Base-by-base conservation (phyloP, 2,888 invertebrate genomes). In the Metacarcinus magister region DNA sequence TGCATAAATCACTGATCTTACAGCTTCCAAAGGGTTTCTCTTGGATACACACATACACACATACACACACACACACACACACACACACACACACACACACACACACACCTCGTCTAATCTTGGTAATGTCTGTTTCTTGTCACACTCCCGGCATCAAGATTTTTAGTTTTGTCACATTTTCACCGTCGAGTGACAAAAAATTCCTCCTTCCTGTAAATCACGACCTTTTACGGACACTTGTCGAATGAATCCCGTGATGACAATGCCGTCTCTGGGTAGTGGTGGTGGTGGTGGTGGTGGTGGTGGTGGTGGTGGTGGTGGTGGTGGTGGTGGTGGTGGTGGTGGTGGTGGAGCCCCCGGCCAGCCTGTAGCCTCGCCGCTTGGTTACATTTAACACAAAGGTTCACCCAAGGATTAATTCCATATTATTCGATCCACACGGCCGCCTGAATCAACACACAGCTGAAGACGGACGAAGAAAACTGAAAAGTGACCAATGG, bases 331-430 rank as follows among this genome's bases (percentile, higher is more conserved):
- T 67, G 23, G n/a, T 67, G 67, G 67, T 67, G n/a, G n/a, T 16
- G 54, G 54, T 19, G 13, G 19, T 54, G 54, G 54, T 16, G 54
- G 2, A 23, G 67, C 67, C 23, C 67, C 67, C 67, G 5, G 0
- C 32, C 32, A 8, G 28, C 93, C 93, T 39, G 43, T 44, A 60
- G 67, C 92, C 95, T 87, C 54, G 39, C 93, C 95, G 90, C 94
- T 28, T 96, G 96, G 96, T 94, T 94, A 96, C 96, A 91, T 23
- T 39, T 48, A 75, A 89, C 91, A 96, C 96, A 96, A 96, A 96
- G 94, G 91, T 23, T 67, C 75, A 90, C 44, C 82, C 94, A 54
- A 54, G 95, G 93, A 90, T 94, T 95, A 95, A 95, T 93, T 92
- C 92, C 48, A 44, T 95, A 95, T 95, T 95, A 92, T 95, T 95